A percentile compares a stretch with the other conserved stretches of the same genome.
These are phyloP conservation scores for Serinus canaria DNA, from an alignment of 2,113 vertebrate species.

Conservation along the genomic window DNA sequence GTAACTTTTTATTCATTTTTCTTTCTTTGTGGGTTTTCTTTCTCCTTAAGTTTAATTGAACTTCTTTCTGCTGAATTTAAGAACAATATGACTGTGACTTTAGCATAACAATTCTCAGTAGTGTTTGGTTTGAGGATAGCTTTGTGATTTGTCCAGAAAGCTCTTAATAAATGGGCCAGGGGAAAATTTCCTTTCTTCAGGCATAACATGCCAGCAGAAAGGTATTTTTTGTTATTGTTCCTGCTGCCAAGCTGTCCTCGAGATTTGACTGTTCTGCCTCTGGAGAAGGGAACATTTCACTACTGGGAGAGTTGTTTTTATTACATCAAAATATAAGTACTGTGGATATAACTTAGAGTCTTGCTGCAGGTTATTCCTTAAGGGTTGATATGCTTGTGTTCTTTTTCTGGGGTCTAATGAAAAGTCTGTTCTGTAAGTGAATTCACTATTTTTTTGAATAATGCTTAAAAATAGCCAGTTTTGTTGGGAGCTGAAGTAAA, in stretches of 20 bases:
- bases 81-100: not conserved
- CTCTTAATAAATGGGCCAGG: conserved; percentile 36
- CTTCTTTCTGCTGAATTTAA: not conserved
- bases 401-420: not conserved
- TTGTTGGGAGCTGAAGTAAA: not conserved
- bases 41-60: not conserved
- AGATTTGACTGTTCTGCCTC: conserved; percentile 48
- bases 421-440: not conserved
- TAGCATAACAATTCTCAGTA: not conserved
- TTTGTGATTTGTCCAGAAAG: conserved; percentile 27
- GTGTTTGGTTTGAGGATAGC: conserved; percentile 32
- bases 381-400: not conserved
- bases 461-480: not conserved
- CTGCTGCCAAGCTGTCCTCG: conserved; percentile 42
- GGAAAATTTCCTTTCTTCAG: conserved; percentile 50
- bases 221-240: conserved; percentile 60
- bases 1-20: not conserved
- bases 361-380: conserved; percentile 19
- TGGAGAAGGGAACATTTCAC: conserved; percentile 36
- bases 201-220: conserved; percentile 28
- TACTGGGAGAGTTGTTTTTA: conserved; percentile 26
- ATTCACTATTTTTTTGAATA: not conserved
- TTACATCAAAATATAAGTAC: conserved; percentile 51
- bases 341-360: not conserved
- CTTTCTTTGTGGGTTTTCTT: not conserved